A percentile compares a stretch with the other conserved stretches of the same genome.
phyloP scores from a whole-genome alignment of 2,888 invertebrate genomes.

The Drosophila meridionalis region DNA sequence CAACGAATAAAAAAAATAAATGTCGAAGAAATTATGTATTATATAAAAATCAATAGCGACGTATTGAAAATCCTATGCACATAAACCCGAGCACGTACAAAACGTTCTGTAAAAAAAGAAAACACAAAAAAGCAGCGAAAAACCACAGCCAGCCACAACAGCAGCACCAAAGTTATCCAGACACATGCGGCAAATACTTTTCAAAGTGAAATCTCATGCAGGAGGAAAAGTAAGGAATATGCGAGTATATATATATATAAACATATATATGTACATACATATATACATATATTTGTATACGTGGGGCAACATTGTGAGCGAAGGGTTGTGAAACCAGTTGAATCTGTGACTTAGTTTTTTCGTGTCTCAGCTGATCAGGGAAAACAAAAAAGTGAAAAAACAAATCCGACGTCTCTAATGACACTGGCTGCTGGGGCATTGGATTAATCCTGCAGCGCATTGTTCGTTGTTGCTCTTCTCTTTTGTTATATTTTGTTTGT shows the following conservation, averaged over 20 bases:
- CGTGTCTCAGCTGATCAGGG: constrained; percentile 60
- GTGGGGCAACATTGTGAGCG: constrained; percentile 47
- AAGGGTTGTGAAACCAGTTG: constrained; percentile 71
- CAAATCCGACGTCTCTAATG: constrained; percentile 22
- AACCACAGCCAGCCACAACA: constrained; percentile 70
- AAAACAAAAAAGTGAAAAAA: constrained; percentile 13
- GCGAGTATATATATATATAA: not conserved
- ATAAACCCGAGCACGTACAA: constrained; percentile 74
- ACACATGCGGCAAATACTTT: constrained; percentile 80
- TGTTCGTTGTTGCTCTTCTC: not conserved
- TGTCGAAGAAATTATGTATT: constrained; percentile 72
- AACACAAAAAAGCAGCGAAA: constrained; percentile 38
- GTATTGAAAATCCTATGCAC: constrained; percentile 79
- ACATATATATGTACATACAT: not conserved
- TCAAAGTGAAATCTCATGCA: constrained; percentile 78
- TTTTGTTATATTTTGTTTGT: not conserved
- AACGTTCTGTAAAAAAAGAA: constrained; percentile 65
- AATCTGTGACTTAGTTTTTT: constrained; percentile 55
- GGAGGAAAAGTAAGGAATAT: constrained; percentile 28
- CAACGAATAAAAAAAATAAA: constrained; percentile 29
- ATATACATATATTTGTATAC: not conserved
- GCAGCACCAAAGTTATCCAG: constrained; percentile 74
- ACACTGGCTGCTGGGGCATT: constrained; percentile 16
- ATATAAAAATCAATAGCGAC: constrained; percentile 78
- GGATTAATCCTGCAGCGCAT: not conserved